These are phyloP conservation scores for Ceratina calcarata DNA, from an alignment of 1,140 invertebrate species.

Conservation along the genomic window DNA sequence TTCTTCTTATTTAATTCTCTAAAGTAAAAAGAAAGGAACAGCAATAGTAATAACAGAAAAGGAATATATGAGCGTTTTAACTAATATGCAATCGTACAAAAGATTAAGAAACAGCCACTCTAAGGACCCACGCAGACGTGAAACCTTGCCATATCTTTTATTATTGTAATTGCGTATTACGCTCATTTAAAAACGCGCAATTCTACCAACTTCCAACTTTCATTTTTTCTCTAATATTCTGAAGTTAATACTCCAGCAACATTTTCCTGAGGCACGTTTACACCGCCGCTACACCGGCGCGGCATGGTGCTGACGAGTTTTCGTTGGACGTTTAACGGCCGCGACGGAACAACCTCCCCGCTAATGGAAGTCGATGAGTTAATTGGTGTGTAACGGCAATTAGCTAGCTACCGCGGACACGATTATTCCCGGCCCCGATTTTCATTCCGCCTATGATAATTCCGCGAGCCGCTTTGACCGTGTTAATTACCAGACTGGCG, in stretches of 20 bases:
- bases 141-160: too few species aligned
- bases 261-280: conserved; percentile 8
- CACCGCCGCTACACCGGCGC: background rate
- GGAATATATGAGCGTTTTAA: too few species aligned
- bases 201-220: too few species aligned
- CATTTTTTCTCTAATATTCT: background rate
- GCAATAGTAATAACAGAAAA: too few species aligned
- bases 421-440: conserved; percentile 54
- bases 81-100: too few species aligned
- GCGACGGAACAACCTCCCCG: conserved; percentile 20
- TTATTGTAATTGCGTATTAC: too few species aligned
- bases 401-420: conserved; percentile 49
- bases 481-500: conserved; percentile 54
- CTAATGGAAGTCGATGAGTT: conserved; percentile 58
- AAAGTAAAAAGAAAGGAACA: too few species aligned
- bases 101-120: too few species aligned
- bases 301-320: conserved; percentile 9
- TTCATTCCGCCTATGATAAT: conserved; percentile 57
- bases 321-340: conserved; percentile 17
- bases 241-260: background rate
- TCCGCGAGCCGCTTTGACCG: conserved; percentile 49
- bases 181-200: too few species aligned
- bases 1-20: too few species aligned
- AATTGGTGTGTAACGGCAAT: conserved; percentile 60
- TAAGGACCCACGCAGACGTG: too few species aligned